Percentiles rank a stretch among this genome's conserved stretches.
Conservation (phyloP, 1,140 invertebrate species). For the Bacillus rossius region DNA sequence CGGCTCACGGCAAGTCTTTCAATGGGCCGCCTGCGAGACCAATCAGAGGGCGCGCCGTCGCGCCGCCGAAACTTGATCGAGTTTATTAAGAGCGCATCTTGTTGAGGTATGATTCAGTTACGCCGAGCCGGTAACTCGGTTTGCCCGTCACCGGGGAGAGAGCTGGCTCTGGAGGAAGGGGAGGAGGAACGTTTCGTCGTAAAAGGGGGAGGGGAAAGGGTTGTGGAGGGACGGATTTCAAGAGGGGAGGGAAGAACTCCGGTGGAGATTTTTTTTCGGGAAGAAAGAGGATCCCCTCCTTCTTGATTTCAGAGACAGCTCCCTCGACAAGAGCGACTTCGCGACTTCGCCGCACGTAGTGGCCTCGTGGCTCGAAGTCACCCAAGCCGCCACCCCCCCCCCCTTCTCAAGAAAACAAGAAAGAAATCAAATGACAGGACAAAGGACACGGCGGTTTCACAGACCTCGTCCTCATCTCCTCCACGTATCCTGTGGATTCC, state of each 20-base stretch:
- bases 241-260: too few species aligned
- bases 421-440: not conserved
- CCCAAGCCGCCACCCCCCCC: not conserved
- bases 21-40: not conserved
- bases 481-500: not conserved
- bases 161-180: not conserved
- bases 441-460: not conserved
- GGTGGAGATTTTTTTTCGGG: too few species aligned
- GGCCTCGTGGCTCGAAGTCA: not conserved
- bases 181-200: not conserved
- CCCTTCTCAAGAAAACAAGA: not conserved
- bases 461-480: too few species aligned
- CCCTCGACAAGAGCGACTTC: too few species aligned
- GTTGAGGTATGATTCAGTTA: constrained; percentile 9
- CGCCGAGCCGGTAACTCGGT: constrained; percentile 2
- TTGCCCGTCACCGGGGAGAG: constrained; percentile 3
- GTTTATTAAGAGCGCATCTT: constrained; percentile 6
- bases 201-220: too few species aligned
- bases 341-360: too few species aligned
- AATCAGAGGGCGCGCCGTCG: constrained; percentile 3
- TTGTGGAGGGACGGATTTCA: too few species aligned
- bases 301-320: too few species aligned
- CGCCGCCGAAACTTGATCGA: constrained; percentile 3
- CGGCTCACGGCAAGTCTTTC: too few species aligned
- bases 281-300: too few species aligned